Conservation (phyloP, 2,888 invertebrate species). For the Noctua fimbriata region DNA sequence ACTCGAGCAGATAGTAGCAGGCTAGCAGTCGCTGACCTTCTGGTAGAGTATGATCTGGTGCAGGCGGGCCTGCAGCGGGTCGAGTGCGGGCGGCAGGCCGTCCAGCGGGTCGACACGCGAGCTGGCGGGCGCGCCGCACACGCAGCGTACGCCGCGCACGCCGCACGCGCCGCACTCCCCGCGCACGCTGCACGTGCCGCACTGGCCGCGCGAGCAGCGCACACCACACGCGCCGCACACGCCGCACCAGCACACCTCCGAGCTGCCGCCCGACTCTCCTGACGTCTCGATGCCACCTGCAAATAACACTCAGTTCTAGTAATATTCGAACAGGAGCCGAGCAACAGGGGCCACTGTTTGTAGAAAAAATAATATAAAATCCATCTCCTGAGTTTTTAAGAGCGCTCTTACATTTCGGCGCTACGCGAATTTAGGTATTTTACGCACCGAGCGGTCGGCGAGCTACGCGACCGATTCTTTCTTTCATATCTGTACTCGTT, state of each 20-base stretch:
- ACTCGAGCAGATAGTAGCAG: slow-evolving; percentile 1
- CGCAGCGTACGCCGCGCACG: slow-evolving; percentile 65
- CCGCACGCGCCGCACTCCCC: slow-evolving; percentile 61
- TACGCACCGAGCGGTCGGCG: too few relatives aligned
- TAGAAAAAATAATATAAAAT: too few relatives aligned
- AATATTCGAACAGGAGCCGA: background rate
- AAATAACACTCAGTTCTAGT: background rate
- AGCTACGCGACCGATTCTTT: too few relatives aligned
- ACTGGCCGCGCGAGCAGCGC: slow-evolving; percentile 68
- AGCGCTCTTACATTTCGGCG: too few relatives aligned
- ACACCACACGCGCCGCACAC: background rate
- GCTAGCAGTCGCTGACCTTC: slow-evolving; percentile 88
- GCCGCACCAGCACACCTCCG: slow-evolving; percentile 69
- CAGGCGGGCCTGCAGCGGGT: slow-evolving; percentile 94
- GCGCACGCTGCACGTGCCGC: slow-evolving; percentile 59
- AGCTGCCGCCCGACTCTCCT: slow-evolving; percentile 70
- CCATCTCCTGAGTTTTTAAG: too few relatives aligned
- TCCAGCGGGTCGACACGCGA: slow-evolving; percentile 92
- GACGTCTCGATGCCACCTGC: slow-evolving; percentile 77
- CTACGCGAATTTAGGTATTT: too few relatives aligned
- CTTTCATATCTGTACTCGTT: too few relatives aligned
- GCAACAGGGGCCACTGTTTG: too few relatives aligned
- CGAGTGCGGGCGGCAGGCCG: slow-evolving; percentile 93
- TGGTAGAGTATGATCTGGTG: slow-evolving; percentile 95
- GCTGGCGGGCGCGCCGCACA: slow-evolving; percentile 69